These are phyloP conservation scores for Caenorhabditis wallacei DNA, from an alignment of 2,888 invertebrate genomes.

Conservation along the genomic window DNA sequence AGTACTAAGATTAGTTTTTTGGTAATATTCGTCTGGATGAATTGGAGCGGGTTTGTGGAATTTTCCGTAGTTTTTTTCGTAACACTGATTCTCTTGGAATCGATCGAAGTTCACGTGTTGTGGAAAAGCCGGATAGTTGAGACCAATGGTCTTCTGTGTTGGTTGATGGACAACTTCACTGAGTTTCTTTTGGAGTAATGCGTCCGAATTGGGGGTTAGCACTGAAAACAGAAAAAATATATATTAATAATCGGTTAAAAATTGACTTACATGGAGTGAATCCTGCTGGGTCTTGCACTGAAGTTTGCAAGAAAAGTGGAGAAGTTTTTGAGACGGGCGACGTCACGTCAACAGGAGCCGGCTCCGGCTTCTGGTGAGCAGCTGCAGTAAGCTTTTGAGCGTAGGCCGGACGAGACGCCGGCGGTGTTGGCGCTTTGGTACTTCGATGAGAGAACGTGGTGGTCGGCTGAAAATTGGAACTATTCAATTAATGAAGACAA, in stretches of 20 bases:
- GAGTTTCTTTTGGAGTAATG: slow-evolving; percentile 64
- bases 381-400: slow-evolving; percentile 59
- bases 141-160: not conserved
- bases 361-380: slow-evolving; percentile 31
- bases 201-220: slow-evolving; percentile 71
- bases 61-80: slow-evolving; percentile 1
- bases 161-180: slow-evolving; percentile 43
- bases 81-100: slow-evolving; percentile 26
- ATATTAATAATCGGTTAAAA: not conserved
- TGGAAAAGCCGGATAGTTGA: slow-evolving; percentile 31
- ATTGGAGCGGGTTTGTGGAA: not conserved
- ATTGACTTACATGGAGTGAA: slow-evolving; percentile 60
- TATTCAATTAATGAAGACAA: too few relatives aligned
- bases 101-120: slow-evolving; percentile 9
- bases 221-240: too few relatives aligned
- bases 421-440: slow-evolving; percentile 44
- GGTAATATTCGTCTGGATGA: slow-evolving; percentile 13
- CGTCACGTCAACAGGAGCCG: not conserved
- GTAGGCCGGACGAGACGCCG: slow-evolving; percentile 57
- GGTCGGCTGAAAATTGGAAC: slow-evolving; percentile 50
- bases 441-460: slow-evolving; percentile 55
- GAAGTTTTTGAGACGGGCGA: slow-evolving; percentile 32
- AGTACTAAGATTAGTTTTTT: not conserved
- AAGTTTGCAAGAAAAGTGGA: slow-evolving; percentile 53
- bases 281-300: slow-evolving; percentile 37